These are phyloP conservation scores for Temnothorax nylanderi DNA, from an alignment of 1,140 invertebrate species.

Conservation along the genomic window DNA sequence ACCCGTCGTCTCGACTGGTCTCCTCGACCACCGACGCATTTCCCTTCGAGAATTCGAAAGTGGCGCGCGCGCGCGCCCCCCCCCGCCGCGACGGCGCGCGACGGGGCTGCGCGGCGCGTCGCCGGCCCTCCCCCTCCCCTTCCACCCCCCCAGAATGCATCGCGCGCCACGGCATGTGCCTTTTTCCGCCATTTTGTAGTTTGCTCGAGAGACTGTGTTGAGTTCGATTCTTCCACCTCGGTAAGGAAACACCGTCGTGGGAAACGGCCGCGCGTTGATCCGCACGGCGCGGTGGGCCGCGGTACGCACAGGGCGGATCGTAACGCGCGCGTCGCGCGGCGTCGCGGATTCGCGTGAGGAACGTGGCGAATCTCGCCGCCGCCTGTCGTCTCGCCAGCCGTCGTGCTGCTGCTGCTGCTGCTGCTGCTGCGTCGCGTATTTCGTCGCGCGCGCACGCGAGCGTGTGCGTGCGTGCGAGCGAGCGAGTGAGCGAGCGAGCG, in stretches of 20 bases:
- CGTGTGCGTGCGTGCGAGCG: conserved; percentile 46
- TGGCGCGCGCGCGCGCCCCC: conserved; percentile 11
- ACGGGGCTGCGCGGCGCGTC: conserved; percentile 68
- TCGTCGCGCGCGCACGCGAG: conserved; percentile 42
- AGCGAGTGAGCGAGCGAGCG: conserved; percentile 3
- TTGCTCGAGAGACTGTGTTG: conserved; percentile 88
- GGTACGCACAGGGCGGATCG: conserved; percentile 50
- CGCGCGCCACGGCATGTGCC: conserved; percentile 89
- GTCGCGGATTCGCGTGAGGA: conserved; percentile 35
- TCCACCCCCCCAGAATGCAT: conserved; percentile 85
- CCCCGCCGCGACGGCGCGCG: conserved; percentile 29
- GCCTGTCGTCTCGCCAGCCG: conserved; percentile 44
- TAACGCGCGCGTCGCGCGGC: conserved; percentile 42
- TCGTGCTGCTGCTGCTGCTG: not conserved
- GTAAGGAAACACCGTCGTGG: conserved; percentile 78
- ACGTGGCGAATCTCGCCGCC: conserved; percentile 27
- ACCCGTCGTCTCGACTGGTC: too few relatives aligned
- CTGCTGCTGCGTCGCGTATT: conserved; percentile 44
- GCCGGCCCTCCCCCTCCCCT: not conserved
- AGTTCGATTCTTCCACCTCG: conserved; percentile 85
- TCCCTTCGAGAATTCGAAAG: conserved; percentile 35
- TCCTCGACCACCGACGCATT: too few relatives aligned
- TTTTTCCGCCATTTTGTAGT: conserved; percentile 89
- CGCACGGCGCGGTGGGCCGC: conserved; percentile 49
- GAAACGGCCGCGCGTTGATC: conserved; percentile 72